A percentile compares a stretch with the other conserved stretches of the same genome.
phyloP scores from a whole-genome alignment of 2,888 invertebrate species.

The Cosmia pyralina region DNA sequence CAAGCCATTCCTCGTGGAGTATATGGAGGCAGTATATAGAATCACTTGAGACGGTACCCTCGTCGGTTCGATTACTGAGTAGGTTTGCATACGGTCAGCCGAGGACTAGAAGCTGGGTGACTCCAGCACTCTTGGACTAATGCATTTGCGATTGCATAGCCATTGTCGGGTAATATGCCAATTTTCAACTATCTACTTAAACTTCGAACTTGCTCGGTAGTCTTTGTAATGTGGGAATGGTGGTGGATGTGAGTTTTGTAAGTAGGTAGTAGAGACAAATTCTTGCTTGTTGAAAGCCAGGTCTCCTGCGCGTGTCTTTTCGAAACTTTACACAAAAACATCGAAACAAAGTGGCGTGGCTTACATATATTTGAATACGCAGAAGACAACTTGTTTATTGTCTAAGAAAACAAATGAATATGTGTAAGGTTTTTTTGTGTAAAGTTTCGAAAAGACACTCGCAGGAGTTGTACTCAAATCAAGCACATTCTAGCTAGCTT shows the following conservation, averaged over 20 bases:
- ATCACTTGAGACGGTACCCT: slow-evolving; percentile 72
- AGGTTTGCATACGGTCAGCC: slow-evolving; percentile 71
- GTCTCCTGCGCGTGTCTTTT: too few relatives aligned
- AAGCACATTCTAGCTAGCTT: neutral
- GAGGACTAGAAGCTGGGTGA: slow-evolving; percentile 44
- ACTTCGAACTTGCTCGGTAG: slow-evolving; percentile 39
- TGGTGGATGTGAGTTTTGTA: slow-evolving; percentile 12
- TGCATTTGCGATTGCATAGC: slow-evolving; percentile 82
- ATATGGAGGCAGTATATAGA: slow-evolving; percentile 54
- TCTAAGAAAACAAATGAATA: too few relatives aligned
- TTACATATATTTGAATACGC: too few relatives aligned
- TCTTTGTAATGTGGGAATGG: neutral
- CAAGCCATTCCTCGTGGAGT: slow-evolving; percentile 31
- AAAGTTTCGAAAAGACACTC: too few relatives aligned
- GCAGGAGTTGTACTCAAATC: neutral
- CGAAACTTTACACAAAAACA: too few relatives aligned
- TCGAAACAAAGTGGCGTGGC: too few relatives aligned
- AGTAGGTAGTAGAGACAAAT: neutral
- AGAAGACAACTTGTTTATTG: too few relatives aligned
- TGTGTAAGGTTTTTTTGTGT: too few relatives aligned
- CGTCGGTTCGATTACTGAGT: slow-evolving; percentile 65
- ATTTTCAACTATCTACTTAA: slow-evolving; percentile 58
- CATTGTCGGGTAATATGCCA: slow-evolving; percentile 68
- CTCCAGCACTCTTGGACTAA: slow-evolving; percentile 74
- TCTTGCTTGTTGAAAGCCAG: neutral